Evolutionary conservation across 2,888 invertebrate genomes (phyloP), one percentile per base, ranked within the genome.

Genomic region (Trichogramma evanescens): DNA sequence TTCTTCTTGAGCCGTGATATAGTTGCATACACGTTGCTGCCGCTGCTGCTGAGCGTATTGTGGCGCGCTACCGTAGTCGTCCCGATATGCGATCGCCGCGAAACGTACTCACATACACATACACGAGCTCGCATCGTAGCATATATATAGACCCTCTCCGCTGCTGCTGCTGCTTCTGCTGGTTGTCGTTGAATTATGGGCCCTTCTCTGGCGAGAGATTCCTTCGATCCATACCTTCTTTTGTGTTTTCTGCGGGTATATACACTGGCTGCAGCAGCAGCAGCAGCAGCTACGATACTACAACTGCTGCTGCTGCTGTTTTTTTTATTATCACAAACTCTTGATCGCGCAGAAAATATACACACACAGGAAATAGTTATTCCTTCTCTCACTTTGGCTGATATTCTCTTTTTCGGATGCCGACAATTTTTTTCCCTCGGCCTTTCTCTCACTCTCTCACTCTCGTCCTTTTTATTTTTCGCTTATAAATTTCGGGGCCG

Each of bases 281-380:
- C 26, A 26, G 13, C 56, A 41, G 48, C 52, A 55, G 64, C 63
- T n/a, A n/a, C n/a, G n/a, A n/a, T n/a, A n/a, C n/a, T n/a, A n/a
- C n/a, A n/a, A n/a, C n/a, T n/a, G n/a, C 63, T 8, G 62, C 66
- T 66, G 54, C 58, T 64, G 68, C 66, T 67, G 69, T 67, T 67
- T 66, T 62, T 58, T 57, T 59, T 59, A 58, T 41, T 54, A 45
- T 45, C 8, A 9, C 8, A 9, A 45, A 9, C 8, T 26, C 43
- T 39, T 26, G 7, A 40, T 42, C 49, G 49, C 50, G 62, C 59
- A 51, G 66, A 26, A 26, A 26, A 26, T 26, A 26, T 26, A 26
- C 26, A 55, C 60, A 54, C 63, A 53, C 59, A 62, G 64, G 64
- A 64, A 64, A 64, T 64, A 64, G 62, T 64, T 64, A 63, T 63